Evolutionary conservation across 2,797 vertebrate genomes (phyloP).

Genomic region (Avahi laniger): DNA sequence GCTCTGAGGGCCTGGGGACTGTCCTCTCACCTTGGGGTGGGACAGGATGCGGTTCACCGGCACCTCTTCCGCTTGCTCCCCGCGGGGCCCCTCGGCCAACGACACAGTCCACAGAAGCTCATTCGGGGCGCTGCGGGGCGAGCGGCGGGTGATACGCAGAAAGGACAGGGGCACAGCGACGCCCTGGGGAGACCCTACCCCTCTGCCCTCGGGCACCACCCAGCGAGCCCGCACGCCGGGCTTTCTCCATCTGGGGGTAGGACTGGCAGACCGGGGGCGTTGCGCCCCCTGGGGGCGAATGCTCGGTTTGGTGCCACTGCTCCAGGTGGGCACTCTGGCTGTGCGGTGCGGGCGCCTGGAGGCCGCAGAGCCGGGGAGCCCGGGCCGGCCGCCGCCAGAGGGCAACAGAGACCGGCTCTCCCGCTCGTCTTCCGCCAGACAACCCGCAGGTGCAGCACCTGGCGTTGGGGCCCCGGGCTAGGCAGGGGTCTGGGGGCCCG

Average conservation of each 20-base stretch:
- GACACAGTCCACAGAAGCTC: conserved; percentile 94
- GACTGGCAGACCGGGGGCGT: rapidly evolving
- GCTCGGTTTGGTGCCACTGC: rapidly evolving
- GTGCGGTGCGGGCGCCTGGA: rapidly evolving
- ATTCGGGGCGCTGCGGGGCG: conserved; percentile 86
- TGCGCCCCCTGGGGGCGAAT: rapidly evolving
- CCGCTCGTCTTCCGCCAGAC: rapidly evolving
- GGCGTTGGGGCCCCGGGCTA: neutral
- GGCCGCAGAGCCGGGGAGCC: rapidly evolving
- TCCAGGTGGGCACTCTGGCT: rapidly evolving
- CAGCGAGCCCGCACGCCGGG: neutral
- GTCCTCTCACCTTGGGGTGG: conserved; percentile 91
- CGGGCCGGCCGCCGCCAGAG: neutral
- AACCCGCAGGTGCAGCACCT: neutral
- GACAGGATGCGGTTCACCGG: conserved; percentile 92
- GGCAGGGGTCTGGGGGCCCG: neutral
- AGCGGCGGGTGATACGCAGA: neutral
- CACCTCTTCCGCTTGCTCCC: conserved; percentile 87
- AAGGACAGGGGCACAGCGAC: neutral
- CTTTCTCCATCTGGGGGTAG: neutral
- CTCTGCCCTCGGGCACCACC: neutral
- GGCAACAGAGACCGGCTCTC: conserved; percentile 25
- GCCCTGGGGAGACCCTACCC: neutral
- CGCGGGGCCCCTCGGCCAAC: conserved; percentile 91
- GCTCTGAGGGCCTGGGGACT: neutral